These are phyloP conservation scores for Drosophila tripunctata DNA, from an alignment of 2,888 invertebrate species.

Conservation along the genomic window DNA sequence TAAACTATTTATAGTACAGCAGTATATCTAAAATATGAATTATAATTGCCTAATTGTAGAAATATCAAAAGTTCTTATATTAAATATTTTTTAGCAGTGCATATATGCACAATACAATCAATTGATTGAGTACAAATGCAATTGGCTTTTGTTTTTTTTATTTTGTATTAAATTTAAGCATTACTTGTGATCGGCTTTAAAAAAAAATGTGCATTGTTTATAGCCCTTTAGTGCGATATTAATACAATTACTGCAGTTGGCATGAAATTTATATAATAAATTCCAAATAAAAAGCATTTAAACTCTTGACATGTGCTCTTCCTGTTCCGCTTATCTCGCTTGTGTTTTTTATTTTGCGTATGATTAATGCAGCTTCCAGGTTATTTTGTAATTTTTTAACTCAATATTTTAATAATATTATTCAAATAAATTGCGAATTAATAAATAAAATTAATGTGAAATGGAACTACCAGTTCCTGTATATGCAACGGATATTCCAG, in stretches of 20 bases:
- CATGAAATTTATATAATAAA: slow-evolving; percentile 25
- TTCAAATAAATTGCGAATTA: slow-evolving; percentile 48
- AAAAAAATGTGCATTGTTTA: not conserved
- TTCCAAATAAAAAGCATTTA: slow-evolving; percentile 31
- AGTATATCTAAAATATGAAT: no score
- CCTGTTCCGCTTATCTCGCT: slow-evolving; percentile 49
- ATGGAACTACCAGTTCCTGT: slow-evolving; percentile 58
- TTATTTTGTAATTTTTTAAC: slow-evolving; percentile 23
- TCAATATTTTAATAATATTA: slow-evolving; percentile 29
- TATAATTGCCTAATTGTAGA: no score
- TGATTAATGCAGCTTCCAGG: slow-evolving; percentile 52
- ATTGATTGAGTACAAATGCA: no score
- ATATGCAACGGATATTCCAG: slow-evolving; percentile 52
- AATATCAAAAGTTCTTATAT: no score
- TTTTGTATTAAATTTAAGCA: not conserved
- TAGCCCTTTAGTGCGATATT: not conserved
- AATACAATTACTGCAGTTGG: slow-evolving; percentile 1
- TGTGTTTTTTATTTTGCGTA: slow-evolving; percentile 35
- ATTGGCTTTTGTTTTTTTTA: no score
- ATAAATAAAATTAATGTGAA: slow-evolving; percentile 56
- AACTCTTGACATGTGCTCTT: slow-evolving; percentile 47
- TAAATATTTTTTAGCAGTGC: no score
- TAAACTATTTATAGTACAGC: no score
- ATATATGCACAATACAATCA: no score
- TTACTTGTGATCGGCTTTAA: not conserved